Evolutionary conservation across 2,888 invertebrate species (phyloP).

Genomic region (Erynnis tages): DNA sequence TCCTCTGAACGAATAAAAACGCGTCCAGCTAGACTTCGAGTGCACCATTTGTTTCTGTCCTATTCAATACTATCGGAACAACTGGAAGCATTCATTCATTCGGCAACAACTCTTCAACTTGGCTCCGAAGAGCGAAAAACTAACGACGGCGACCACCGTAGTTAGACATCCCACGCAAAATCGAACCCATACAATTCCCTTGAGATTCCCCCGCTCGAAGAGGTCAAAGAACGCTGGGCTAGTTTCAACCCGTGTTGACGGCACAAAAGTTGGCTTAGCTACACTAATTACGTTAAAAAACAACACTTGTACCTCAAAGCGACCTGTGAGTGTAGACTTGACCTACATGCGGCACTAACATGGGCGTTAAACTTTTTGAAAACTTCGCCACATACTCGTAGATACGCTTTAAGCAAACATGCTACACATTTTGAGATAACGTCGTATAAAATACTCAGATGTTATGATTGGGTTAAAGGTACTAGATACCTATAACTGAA

Average conservation of each 20-base stretch:
- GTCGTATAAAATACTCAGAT: too few relatives aligned
- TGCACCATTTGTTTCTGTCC: slow-evolving; percentile 7
- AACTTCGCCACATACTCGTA: too few relatives aligned
- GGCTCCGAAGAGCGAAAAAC: slow-evolving; percentile 13
- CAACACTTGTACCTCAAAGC: slow-evolving; percentile 45
- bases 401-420: too few relatives aligned
- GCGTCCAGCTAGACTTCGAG: too few relatives aligned
- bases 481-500: too few relatives aligned
- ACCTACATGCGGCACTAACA: slow-evolving; percentile 29
- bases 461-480: too few relatives aligned
- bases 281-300: slow-evolving; percentile 73
- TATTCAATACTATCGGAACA: slow-evolving; percentile 16
- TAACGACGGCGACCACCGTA: slow-evolving; percentile 7
- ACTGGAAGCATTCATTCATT: slow-evolving; percentile 11
- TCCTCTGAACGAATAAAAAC: too few relatives aligned
- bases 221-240: slow-evolving; percentile 9
- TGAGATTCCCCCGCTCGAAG: neutral
- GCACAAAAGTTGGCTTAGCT: slow-evolving; percentile 24
- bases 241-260: slow-evolving; percentile 2
- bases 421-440: too few relatives aligned
- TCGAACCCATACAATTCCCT: slow-evolving; percentile 11
- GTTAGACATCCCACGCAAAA: slow-evolving; percentile 2
- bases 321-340: slow-evolving; percentile 14
- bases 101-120: slow-evolving; percentile 18
- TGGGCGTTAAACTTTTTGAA: slow-evolving; percentile 17